Percentiles rank a stretch among this genome's conserved stretches.
Evolutionary conservation across 1,140 invertebrate species (phyloP).

Genomic region (Diabrotica virgifera): DNA sequence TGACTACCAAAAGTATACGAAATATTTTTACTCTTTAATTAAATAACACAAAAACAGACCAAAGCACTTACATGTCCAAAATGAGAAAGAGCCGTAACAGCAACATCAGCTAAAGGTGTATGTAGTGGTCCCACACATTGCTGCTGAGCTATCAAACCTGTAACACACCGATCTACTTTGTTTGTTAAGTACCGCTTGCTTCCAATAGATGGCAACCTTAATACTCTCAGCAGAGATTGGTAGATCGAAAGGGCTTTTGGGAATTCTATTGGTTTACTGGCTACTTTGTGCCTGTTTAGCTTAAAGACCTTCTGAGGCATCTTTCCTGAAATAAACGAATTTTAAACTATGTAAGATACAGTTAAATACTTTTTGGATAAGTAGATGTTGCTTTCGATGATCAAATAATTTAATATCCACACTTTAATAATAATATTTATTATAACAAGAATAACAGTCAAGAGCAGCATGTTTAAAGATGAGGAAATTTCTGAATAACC

Average conservation of each 20-base stretch:
- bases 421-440: too few species aligned
- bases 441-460: too few species aligned
- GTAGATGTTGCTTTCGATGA: too few species aligned
- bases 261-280: constrained; percentile 50
- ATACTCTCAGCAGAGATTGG: constrained; percentile 73
- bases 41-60: constrained; percentile 4
- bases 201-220: constrained; percentile 85
- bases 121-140: constrained; percentile 97
- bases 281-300: constrained; percentile 44
- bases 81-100: constrained; percentile 83
- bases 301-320: constrained; percentile 77
- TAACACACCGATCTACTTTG: constrained; percentile 93
- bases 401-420: too few species aligned
- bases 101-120: constrained; percentile 92
- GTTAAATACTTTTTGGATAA: too few species aligned
- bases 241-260: constrained; percentile 57
- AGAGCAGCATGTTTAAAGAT: too few species aligned
- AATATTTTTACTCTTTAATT: constrained; percentile 3
- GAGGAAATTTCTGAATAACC: too few species aligned
- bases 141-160: constrained; percentile 93
- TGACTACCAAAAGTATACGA: constrained; percentile 4
- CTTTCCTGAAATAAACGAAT: constrained; percentile 49
- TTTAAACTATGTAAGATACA: too few species aligned
- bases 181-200: constrained; percentile 96
- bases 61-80: constrained; percentile 54